Base-by-base conservation (phyloP, 2,888 invertebrate genomes). In the Eupithecia dodoneata region DNA sequence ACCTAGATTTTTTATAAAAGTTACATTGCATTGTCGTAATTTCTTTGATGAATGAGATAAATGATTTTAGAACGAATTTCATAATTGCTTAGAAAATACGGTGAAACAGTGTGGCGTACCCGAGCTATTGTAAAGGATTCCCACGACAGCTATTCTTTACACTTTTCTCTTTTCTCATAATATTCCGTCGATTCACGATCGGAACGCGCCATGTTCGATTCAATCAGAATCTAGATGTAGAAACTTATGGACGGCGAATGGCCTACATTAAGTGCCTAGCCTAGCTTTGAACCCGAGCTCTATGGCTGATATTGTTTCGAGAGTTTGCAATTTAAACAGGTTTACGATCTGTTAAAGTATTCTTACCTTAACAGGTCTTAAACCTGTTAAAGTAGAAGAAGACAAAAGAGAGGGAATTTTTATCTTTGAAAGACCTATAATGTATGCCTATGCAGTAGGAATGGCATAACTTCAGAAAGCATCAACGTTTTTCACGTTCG, bases 111-210 rank as follows among this genome's bases (percentile, higher is more conserved):
- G 90, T 89, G 91, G 90, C 88, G 91, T 92, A 92, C 91, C 89
- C 87, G 85, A 86, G 88, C 88, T 85, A 93, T 92, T 88, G 93
- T 94, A 84, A 83, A 77, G 71, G 83, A 81, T 93, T 94, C 94
- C 88, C 94, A 94, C 93, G 92, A 87, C 80, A 86, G 85, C 90
- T 87, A 93, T 94, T 94, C 93, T 93, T 93, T 91, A 84, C 86
- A 91, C 93, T 92, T 94, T 94, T 94, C 94, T 94, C 94, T 94
- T 94, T 94, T 94, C 94, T 91, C 93, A 93, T 93, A 90, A 88
- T 87, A 87, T 87, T 85, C 85, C 85, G 85, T 88, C 88, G 88
- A 92, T 90, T 86, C 83, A 89, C 88, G 86, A 91, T 92, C 92
- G 90, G 90, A 91, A 92, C 91, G 87, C 85, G 82, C 85, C 83